A percentile compares a stretch with the other conserved stretches of the same genome.
Evolutionary conservation across 2,888 invertebrate genomes (phyloP).

Genomic region (Aphelenchoides bicaudatus): DNA sequence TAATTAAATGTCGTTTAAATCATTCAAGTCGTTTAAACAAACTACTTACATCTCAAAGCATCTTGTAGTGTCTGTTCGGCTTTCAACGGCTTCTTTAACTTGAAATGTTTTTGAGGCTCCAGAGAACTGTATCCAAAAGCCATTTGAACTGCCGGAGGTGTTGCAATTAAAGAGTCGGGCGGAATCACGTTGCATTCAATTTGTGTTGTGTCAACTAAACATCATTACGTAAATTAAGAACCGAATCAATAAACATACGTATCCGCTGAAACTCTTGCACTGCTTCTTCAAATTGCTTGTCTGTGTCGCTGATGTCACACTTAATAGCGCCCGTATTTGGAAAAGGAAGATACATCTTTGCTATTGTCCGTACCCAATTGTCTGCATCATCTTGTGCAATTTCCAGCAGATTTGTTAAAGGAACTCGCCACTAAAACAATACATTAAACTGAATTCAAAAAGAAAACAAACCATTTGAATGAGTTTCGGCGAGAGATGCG

Average conservation of each 20-base stretch:
- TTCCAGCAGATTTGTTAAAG: conserved; percentile 32
- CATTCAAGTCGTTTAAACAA: too few species aligned
- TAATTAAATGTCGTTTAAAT: conserved; percentile 12
- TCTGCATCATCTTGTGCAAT: conserved; percentile 42
- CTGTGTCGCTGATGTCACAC: conserved; percentile 13
- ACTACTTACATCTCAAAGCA: conserved; percentile 29
- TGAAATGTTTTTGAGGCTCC: conserved; percentile 34
- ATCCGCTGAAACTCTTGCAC: conserved; percentile 23
- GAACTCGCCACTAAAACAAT: conserved; percentile 39
- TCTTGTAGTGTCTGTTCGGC: conserved; percentile 29
- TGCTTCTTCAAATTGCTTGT: conserved; percentile 28
- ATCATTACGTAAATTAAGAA: not conserved
- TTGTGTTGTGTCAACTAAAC: conserved; percentile 4
- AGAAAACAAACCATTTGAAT: conserved; percentile 27
- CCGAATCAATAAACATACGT: conserved; percentile 11
- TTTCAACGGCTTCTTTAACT: conserved; percentile 27
- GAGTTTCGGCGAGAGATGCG: conserved; percentile 36
- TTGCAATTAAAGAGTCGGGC: conserved; percentile 11
- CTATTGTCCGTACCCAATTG: conserved; percentile 45
- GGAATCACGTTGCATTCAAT: conserved; percentile 15
- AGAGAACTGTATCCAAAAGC: conserved; percentile 22
- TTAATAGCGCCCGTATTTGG: conserved; percentile 26
- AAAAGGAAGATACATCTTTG: conserved; percentile 36
- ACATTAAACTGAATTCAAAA: not conserved
- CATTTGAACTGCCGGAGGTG: conserved; percentile 8